phyloP scores from a whole-genome alignment of 2,113 vertebrate genomes.

The Pleuronectes platessa region DNA sequence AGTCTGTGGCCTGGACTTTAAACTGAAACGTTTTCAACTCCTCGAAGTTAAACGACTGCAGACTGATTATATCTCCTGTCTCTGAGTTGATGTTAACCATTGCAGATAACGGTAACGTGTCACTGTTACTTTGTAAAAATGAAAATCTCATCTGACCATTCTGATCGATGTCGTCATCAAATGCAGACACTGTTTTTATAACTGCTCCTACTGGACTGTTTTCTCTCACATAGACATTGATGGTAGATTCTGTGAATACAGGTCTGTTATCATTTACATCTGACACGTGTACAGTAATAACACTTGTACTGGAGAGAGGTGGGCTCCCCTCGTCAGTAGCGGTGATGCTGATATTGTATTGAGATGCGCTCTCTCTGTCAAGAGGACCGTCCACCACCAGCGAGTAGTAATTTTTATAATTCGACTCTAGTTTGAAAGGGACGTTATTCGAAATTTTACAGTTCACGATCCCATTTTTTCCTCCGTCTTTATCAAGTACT shows the following conservation, averaged over 20 bases:
- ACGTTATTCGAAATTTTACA: slow-evolving; percentile 71
- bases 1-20: slow-evolving; percentile 6
- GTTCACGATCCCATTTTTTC: slow-evolving; percentile 79
- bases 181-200: slow-evolving; percentile 34
- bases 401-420: slow-evolving; percentile 84
- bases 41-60: neutral
- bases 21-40: slow-evolving; percentile 11
- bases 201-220: slow-evolving; percentile 62
- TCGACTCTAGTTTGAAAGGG: slow-evolving; percentile 79
- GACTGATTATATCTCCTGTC: slow-evolving; percentile 4
- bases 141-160: slow-evolving; percentile 48
- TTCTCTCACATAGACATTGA: slow-evolving; percentile 80
- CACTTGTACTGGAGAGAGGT: slow-evolving; percentile 77
- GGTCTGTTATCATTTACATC: slow-evolving; percentile 90
- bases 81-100: slow-evolving; percentile 3
- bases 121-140: neutral
- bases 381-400: slow-evolving; percentile 82
- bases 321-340: slow-evolving; percentile 86
- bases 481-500: slow-evolving; percentile 82
- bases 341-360: slow-evolving; percentile 84
- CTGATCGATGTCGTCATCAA: slow-evolving; percentile 66
- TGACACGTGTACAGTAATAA: slow-evolving; percentile 80
- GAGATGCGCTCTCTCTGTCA: slow-evolving; percentile 82
- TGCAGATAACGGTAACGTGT: neutral
- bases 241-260: slow-evolving; percentile 67